Base-by-base conservation (phyloP, 2,888 invertebrate species). In the Cheilosia variabilis region DNA sequence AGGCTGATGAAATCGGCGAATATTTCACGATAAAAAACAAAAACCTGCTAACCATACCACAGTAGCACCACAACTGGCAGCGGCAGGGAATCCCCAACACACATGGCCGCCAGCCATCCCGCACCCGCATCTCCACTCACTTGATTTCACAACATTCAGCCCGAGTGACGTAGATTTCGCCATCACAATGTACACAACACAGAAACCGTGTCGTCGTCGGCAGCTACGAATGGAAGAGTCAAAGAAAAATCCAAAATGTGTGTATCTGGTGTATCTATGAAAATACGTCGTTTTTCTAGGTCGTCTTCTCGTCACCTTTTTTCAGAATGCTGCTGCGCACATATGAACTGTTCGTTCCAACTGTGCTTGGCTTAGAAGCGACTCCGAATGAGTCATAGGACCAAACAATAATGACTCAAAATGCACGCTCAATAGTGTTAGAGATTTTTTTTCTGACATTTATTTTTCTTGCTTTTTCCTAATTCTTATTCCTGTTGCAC, bases 221-320 rank as follows among this genome's bases (percentile, higher is more conserved):
- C 53, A 10, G 53, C 47, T 24, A 27, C 66, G 62, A 68, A 77
- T 58, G 17, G 47, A 24, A 57, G 60, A 62, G 24, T 55, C 50
- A 73, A 83, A 83, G 45, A 24, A 71, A 53, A 82, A 4, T 17
- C 7, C 52, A 47, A 78, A 57, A 69, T 73, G 27, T 72, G 57
- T 83, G 78, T 83, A 78, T 83, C 65, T 58, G 41, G 37, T 47
- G 47, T 82, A 60, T 66, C 69, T 77, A 69, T 55, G 47, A 45
- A 60, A 66, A 53, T 13, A 76, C 17, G 71, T 72, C 17, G 76
- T 37, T 78, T 83, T 83, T 83, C 83, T 83, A 78, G 83, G 83
- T 78, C 73, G 83, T 73, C 57, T 63, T 45, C 78, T 41, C 37
- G 10, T 31, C 60, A 72, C 65, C 27, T 27, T 69, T 27, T 69